Evolutionary conservation across 2,888 invertebrate genomes (phyloP).

Genomic region (Laothoe populi): DNA sequence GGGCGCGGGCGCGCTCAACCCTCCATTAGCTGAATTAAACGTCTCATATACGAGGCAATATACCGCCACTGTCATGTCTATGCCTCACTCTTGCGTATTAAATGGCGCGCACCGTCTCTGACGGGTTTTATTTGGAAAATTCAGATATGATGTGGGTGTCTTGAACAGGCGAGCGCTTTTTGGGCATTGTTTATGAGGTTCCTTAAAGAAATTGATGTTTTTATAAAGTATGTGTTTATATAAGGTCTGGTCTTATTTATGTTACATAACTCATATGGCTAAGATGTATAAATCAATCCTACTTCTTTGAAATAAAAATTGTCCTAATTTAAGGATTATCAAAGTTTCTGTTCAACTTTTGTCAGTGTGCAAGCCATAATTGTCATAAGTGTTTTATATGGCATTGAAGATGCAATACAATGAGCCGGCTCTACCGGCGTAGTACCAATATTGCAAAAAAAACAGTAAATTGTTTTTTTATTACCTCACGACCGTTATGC

Average conservation of each 20-base stretch:
- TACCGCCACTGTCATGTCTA: constrained; percentile 27
- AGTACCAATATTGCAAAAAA: no score
- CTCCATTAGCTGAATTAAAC: constrained; percentile 71
- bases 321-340: no score
- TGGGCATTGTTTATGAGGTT: constrained; percentile 2
- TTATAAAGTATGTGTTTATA: no score
- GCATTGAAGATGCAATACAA: no score
- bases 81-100: constrained; percentile 18
- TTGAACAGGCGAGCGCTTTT: background rate
- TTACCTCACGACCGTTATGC: no score
- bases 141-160: constrained; percentile 3
- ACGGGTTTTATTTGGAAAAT: constrained; percentile 23
- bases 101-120: constrained; percentile 15
- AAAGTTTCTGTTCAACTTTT: no score
- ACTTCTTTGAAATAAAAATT: no score
- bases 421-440: no score
- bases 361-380: no score
- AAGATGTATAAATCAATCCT: background rate
- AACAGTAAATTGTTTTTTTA: no score
- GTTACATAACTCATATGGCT: background rate
- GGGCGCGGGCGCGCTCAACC: constrained; percentile 41
- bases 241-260: background rate
- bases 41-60: constrained; percentile 43
- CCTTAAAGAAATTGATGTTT: background rate
- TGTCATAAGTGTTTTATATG: no score